Base-by-base conservation (phyloP, 2,113 vertebrate species). In the Oncorhynchus tshawytscha region DNA sequence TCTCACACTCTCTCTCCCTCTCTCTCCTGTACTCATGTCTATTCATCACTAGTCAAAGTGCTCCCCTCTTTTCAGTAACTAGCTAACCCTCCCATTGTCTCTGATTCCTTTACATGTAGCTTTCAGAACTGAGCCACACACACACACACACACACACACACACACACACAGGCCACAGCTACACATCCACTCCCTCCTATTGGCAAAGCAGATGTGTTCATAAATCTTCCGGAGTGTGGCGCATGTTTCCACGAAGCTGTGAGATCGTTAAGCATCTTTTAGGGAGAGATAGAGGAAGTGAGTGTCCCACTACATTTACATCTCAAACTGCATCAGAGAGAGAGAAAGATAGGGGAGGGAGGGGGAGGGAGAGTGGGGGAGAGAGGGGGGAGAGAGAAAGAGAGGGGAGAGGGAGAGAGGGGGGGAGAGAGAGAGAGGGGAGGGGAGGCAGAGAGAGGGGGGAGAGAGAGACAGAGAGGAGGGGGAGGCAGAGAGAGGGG, bases 41-140 rank as follows among this genome's bases (percentile, higher is more conserved):
- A 93, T 95, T 95, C 94, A 95, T 95, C 94, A 94, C 91, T 90
- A 94, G 91, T 93, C 93, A 84, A 82, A 90, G 79, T 82, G 90
- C 85, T 86, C 76, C 70, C 67, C 71, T 24, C 71, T 76, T 57
- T 70, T 62, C 77, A 75, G 77, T 72, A 78, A 75, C 76, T 39
- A 16, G 66, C 51, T 78, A 49, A 25, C 65, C 49, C 29, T 54
- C 59, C 60, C 29, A 54, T 16, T 31, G 25, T 49, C 5, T 2
- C 73, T 8, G 31, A 18, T 5, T 66, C 4, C 51, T 27, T 18
- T 13, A n/a, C 29, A 60, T 7, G 18, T 57, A 31, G 71, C 25
- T 11, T 60, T 67, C n/a, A 62, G 59, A 13, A 5, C 31, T 20
- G 66, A 54, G 51, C 15, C 2, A 2, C 25, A 27, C 25, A 27